phyloP scores from a whole-genome alignment of 1,140 invertebrate species.

The Penaeus chinensis region DNA sequence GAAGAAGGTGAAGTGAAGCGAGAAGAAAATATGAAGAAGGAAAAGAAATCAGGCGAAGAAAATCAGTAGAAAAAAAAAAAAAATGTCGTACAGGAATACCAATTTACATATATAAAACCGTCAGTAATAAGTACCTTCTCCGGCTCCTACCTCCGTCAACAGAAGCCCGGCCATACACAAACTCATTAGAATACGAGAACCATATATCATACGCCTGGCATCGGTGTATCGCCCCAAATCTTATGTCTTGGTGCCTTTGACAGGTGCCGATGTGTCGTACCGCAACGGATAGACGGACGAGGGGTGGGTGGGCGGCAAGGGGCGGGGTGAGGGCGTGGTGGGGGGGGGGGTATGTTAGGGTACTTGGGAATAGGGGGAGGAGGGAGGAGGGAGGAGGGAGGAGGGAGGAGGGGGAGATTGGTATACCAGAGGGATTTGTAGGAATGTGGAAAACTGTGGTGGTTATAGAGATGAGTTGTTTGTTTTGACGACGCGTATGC shows the following conservation, averaged over 20 bases:
- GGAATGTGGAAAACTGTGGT: too few species aligned
- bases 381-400: slow-evolving; percentile 2
- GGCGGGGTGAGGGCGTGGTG: not conserved
- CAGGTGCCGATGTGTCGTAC: slow-evolving; percentile 20
- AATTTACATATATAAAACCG: too few species aligned
- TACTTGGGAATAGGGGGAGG: not conserved
- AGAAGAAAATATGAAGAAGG: too few species aligned
- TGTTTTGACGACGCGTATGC: too few species aligned
- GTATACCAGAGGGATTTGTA: too few species aligned
- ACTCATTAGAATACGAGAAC: slow-evolving; percentile 40
- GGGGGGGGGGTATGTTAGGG: not conserved
- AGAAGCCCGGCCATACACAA: slow-evolving; percentile 16
- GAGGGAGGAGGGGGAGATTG: not conserved
- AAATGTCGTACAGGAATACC: too few species aligned
- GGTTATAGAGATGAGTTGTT: too few species aligned
- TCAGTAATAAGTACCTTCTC: not conserved
- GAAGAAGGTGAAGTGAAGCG: too few species aligned
- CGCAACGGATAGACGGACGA: not conserved
- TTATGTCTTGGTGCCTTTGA: too few species aligned
- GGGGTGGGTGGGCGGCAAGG: not conserved
- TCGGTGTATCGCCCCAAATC: not conserved
- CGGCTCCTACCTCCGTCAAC: not conserved
- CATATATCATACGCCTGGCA: slow-evolving; percentile 24
- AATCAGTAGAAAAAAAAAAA: too few species aligned
- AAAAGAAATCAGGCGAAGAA: too few species aligned